Evolutionary conservation across 2,113 vertebrate species (phyloP).

Genomic region (Grammomys dolichurus): DNA sequence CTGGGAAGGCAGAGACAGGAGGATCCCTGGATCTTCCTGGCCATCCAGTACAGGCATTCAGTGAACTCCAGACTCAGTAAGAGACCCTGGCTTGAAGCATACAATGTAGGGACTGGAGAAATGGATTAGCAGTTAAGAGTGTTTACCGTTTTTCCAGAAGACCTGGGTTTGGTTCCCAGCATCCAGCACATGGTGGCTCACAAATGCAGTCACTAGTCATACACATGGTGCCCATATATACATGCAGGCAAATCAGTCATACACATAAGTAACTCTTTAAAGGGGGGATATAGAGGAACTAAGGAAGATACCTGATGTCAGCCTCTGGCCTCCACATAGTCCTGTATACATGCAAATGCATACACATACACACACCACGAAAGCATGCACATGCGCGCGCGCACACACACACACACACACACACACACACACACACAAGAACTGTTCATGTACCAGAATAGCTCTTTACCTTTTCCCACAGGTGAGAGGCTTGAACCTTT

Average conservation of each 20-base stretch:
- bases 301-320: neutral
- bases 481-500: neutral
- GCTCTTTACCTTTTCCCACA: neutral
- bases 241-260: neutral
- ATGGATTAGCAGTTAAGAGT: neutral
- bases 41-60: neutral
- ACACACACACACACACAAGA: neutral
- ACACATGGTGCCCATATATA: neutral
- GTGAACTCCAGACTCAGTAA: neutral
- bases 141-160: neutral
- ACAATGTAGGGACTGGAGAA: neutral
- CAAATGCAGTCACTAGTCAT: neutral
- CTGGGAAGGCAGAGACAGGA: neutral
- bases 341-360: too few species aligned
- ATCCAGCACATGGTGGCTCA: neutral
- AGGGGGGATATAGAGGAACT: neutral
- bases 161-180: neutral
- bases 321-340: neutral
- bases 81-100: neutral
- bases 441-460: neutral
- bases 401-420: neutral
- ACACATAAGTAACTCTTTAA: neutral
- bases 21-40: neutral
- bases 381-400: neutral
- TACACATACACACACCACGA: too few species aligned